A percentile compares a stretch with the other conserved stretches of the same genome.
These are phyloP conservation scores for Periophthalmus modestus DNA, from an alignment of 2,113 vertebrate species.

Conservation along the genomic window DNA sequence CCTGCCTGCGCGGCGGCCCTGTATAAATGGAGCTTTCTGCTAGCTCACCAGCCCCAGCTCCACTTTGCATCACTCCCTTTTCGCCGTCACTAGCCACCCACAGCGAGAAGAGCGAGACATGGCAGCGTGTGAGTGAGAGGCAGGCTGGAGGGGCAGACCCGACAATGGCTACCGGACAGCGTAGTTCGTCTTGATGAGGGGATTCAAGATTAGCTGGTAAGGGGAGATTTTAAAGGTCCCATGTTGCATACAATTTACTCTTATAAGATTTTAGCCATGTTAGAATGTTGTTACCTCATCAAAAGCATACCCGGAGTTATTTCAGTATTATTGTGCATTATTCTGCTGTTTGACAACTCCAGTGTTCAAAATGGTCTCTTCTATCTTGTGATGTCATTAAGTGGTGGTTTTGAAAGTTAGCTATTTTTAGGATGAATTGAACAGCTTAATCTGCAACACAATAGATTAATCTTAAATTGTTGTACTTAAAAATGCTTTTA, in stretches of 20 bases:
- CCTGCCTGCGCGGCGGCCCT: not conserved
- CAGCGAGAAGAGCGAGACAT: conserved; percentile 64
- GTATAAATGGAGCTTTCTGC: conserved; percentile 64
- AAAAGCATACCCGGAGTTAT: too few species aligned
- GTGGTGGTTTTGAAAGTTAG: too few species aligned
- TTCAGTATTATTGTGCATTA: too few species aligned
- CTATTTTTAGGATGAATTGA: too few species aligned
- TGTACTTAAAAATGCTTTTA: too few species aligned
- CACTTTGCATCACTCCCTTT: conserved; percentile 18
- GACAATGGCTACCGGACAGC: conserved; percentile 72
- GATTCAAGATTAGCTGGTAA: conserved; percentile 93
- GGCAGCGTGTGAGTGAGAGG: conserved; percentile 74
- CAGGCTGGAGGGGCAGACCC: conserved; percentile 73
- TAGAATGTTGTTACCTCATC: too few species aligned
- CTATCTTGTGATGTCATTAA: too few species aligned
- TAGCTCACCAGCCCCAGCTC: not conserved
- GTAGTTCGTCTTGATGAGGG: conserved; percentile 86
- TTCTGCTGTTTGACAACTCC: too few species aligned
- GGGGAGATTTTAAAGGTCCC: conserved; percentile 16
- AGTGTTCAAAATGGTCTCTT: not conserved
- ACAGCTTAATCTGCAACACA: too few species aligned
- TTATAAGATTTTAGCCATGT: too few species aligned
- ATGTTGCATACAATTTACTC: too few species aligned
- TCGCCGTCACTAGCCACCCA: conserved; percentile 1
- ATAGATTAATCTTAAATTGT: too few species aligned